phyloP scores from a whole-genome alignment of 2,113 vertebrate genomes.

The Sialia sialis region DNA sequence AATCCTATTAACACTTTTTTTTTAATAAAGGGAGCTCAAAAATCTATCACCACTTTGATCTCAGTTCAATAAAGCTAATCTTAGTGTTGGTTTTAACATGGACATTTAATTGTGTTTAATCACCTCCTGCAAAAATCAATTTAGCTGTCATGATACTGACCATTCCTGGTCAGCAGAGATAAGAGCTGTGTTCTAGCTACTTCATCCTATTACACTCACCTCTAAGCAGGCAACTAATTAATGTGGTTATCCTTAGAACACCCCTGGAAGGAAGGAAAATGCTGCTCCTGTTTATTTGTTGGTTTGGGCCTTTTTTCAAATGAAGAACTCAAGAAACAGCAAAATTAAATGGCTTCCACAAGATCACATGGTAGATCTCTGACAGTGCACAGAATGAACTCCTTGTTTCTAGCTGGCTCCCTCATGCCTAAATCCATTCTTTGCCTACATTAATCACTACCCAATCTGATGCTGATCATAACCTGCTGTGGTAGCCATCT shows the following conservation, averaged over 20 bases:
- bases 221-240: constrained; percentile 23
- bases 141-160: constrained; percentile 28
- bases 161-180: constrained; percentile 27
- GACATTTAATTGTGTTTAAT: constrained; percentile 48
- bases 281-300: background rate
- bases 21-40: constrained; percentile 15
- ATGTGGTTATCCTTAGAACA: background rate
- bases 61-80: constrained; percentile 23
- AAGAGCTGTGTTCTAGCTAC: constrained; percentile 14
- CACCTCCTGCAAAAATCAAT: constrained; percentile 47
- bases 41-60: constrained; percentile 40
- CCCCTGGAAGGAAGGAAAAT: background rate
- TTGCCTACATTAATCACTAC: background rate
- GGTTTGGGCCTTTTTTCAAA: background rate
- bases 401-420: background rate
- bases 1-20: constrained; percentile 1
- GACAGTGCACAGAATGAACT: background rate
- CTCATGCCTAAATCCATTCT: background rate
- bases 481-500: background rate
- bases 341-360: background rate
- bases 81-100: constrained; percentile 2
- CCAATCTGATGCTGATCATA: background rate
- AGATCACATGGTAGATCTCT: background rate
- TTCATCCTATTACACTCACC: background rate
- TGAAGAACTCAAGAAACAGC: background rate